Evolutionary conservation across 2,888 invertebrate genomes (phyloP).

Genomic region (Drosophila phalerata): DNA sequence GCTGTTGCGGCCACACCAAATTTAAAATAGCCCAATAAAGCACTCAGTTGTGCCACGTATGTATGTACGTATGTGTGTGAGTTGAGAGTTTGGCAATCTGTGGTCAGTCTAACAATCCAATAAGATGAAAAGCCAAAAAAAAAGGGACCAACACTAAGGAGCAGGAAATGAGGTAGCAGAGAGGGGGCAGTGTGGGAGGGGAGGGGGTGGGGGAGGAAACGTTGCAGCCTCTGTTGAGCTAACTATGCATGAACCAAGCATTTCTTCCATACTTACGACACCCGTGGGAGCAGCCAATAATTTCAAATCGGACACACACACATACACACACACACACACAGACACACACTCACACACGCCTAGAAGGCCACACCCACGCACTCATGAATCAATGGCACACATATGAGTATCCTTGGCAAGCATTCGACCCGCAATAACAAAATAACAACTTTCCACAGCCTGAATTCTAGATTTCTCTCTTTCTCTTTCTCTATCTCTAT

Average conservation of each 20-base stretch:
- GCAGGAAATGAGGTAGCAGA: neutral
- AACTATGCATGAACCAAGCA: slow-evolving; percentile 73
- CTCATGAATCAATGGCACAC: slow-evolving; percentile 78
- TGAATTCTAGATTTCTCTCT: slow-evolving; percentile 47
- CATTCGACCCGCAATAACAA: slow-evolving; percentile 52
- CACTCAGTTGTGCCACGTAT: slow-evolving; percentile 35
- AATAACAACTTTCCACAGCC: slow-evolving; percentile 58
- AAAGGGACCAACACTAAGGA: slow-evolving; percentile 15
- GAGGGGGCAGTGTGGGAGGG: neutral
- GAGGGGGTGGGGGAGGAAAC: neutral
- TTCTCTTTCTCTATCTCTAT: too few relatives aligned
- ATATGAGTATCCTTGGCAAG: slow-evolving; percentile 56
- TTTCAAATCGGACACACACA: slow-evolving; percentile 77
- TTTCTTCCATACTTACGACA: slow-evolving; percentile 79
- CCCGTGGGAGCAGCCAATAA: slow-evolving; percentile 82
- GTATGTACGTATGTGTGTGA: neutral
- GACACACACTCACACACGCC: slow-evolving; percentile 27
- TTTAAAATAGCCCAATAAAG: slow-evolving; percentile 68
- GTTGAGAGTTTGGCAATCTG: slow-evolving; percentile 60
- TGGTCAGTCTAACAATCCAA: slow-evolving; percentile 73
- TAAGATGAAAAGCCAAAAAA: slow-evolving; percentile 67
- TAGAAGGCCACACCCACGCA: slow-evolving; percentile 42
- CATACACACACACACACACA: slow-evolving; percentile 27
- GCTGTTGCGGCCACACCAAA: slow-evolving; percentile 45
- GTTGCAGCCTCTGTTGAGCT: slow-evolving; percentile 29